phyloP scores from a whole-genome alignment of 1,140 invertebrate species.

The Aphis craccivora region DNA sequence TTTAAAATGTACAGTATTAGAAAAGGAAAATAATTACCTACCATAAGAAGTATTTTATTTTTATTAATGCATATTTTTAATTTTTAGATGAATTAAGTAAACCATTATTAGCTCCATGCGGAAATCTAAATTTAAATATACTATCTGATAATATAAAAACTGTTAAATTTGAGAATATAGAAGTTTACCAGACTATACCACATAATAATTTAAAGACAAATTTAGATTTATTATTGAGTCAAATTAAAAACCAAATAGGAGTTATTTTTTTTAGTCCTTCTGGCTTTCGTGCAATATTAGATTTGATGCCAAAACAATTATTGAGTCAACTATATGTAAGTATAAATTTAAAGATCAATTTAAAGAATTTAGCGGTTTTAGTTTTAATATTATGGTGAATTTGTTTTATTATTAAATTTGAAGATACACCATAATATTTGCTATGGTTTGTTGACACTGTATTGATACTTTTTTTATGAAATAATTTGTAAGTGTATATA shows the following conservation, averaged over 20 bases:
- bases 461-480: too few relatives aligned
- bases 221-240: slow-evolving; percentile 13
- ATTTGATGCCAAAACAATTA: slow-evolving; percentile 36
- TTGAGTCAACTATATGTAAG: slow-evolving; percentile 31
- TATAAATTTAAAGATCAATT: background rate
- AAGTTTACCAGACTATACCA: slow-evolving; percentile 43
- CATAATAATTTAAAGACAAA: slow-evolving; percentile 46
- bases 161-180: slow-evolving; percentile 51
- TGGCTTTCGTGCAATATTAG: slow-evolving; percentile 37
- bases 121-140: slow-evolving; percentile 50
- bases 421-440: too few relatives aligned
- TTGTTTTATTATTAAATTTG: too few relatives aligned
- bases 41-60: background rate
- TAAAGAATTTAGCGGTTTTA: too few relatives aligned
- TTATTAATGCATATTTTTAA: slow-evolving; percentile 5
- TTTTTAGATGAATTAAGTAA: slow-evolving; percentile 48
- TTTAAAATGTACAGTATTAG: slow-evolving; percentile 45
- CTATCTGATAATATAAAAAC: slow-evolving; percentile 37
- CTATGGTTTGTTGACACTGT: too few relatives aligned
- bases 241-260: slow-evolving; percentile 39
- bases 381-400: too few relatives aligned
- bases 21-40: background rate
- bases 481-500: too few relatives aligned
- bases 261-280: slow-evolving; percentile 51
- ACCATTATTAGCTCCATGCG: slow-evolving; percentile 45